These are phyloP conservation scores for Coreoperca whiteheadi DNA, from an alignment of 2,113 vertebrate species.

Conservation along the genomic window DNA sequence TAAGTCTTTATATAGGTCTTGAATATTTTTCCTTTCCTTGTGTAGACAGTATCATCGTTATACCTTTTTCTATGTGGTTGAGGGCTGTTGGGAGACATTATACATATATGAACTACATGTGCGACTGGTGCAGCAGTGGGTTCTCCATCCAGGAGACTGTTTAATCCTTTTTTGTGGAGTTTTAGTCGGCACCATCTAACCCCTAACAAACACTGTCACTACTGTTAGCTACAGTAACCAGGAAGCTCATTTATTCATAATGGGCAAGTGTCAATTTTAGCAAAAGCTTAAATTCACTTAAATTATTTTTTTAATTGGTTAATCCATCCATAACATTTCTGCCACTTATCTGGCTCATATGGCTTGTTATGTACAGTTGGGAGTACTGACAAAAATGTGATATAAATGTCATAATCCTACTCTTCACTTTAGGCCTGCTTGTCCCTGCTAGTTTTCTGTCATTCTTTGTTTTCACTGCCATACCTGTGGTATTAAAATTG, in stretches of 20 bases:
- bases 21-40: not conserved
- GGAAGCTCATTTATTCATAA: not conserved
- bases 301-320: not conserved
- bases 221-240: not conserved
- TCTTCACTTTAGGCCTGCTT: no score
- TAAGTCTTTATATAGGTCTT: not conserved
- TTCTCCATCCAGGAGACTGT: not conserved
- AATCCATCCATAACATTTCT: not conserved
- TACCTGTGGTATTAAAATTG: no score
- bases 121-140: not conserved
- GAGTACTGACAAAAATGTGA: not conserved
- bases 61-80: not conserved
- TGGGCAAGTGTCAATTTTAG: not conserved
- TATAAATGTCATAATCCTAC: no score
- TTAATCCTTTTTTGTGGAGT: not conserved
- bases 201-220: no score
- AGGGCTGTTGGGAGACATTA: not conserved
- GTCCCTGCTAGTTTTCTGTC: no score
- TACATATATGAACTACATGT: not conserved
- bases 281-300: not conserved
- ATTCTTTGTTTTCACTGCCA: no score
- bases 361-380: not conserved
- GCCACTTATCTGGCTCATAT: not conserved
- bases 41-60: not conserved
- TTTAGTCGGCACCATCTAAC: not conserved